These are phyloP conservation scores for Drosophila murphyi DNA, from an alignment of 1,140 invertebrate species.

Conservation along the genomic window DNA sequence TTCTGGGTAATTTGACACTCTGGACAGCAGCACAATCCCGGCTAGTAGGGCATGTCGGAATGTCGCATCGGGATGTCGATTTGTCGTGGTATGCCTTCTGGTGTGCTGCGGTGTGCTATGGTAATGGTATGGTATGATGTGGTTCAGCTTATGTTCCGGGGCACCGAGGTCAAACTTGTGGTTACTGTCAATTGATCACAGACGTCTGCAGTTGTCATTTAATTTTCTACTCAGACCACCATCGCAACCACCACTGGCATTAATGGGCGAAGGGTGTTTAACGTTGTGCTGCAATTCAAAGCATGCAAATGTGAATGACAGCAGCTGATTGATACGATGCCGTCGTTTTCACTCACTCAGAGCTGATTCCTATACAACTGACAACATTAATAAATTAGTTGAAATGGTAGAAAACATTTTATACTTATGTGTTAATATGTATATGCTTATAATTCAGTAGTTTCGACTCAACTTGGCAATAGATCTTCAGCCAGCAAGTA, in stretches of 20 bases:
- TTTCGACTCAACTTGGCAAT: too few relatives aligned
- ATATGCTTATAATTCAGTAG: too few relatives aligned
- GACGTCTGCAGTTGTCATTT: conserved; percentile 77
- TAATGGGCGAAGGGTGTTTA: conserved; percentile 52
- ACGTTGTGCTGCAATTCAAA: conserved; percentile 34
- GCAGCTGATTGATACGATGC: conserved; percentile 30
- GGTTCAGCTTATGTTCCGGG: conserved; percentile 1
- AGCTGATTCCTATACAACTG: conserved; percentile 1
- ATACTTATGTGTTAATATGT: too few relatives aligned
- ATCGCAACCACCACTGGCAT: conserved; percentile 19
- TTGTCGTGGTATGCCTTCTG: too few relatives aligned
- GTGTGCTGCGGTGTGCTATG: too few relatives aligned
- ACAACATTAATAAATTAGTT: neutral
- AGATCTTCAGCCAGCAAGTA: too few relatives aligned
- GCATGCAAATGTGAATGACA: conserved; percentile 17
- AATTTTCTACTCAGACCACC: conserved; percentile 58
- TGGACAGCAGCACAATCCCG: conserved; percentile 46
- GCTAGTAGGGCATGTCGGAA: neutral
- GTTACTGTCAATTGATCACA: conserved; percentile 76
- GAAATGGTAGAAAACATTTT: too few relatives aligned
- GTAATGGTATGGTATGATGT: neutral
- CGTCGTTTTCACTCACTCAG: neutral
- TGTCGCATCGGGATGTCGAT: too few relatives aligned
- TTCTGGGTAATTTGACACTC: conserved; percentile 80
- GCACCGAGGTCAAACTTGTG: conserved; percentile 45